Evolutionary conservation across 2,113 vertebrate species (phyloP).

Genomic region (Peromyscus californicus): DNA sequence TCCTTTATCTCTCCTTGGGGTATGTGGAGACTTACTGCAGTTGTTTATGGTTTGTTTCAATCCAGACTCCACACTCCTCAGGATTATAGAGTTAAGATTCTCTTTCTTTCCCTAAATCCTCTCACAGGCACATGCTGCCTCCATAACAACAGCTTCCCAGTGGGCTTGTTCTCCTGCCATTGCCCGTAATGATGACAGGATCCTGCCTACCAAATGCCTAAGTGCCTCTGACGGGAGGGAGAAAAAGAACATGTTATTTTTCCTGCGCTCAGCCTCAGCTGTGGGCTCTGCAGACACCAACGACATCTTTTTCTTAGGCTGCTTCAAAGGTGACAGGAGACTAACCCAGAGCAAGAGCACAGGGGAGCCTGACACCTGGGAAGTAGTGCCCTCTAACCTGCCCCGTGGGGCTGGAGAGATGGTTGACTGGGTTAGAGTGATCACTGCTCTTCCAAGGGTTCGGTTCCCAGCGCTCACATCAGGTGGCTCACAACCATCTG

Average conservation of each 20-base stretch:
- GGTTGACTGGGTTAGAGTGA: neutral
- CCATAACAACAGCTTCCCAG: rapidly evolving
- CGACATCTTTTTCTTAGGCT: neutral
- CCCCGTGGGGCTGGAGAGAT: neutral
- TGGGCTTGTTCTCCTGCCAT: neutral
- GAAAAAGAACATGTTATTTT: neutral
- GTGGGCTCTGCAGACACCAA: neutral
- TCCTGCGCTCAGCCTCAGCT: neutral
- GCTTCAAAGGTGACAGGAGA: neutral
- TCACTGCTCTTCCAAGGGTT: neutral
- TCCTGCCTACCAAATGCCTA: neutral
- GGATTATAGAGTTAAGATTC: neutral
- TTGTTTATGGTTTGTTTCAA: neutral
- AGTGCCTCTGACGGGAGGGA: neutral
- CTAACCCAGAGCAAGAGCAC: neutral
- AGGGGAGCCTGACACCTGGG: neutral
- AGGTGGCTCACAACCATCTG: neutral
- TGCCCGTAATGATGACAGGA: neutral
- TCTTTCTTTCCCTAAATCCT: neutral
- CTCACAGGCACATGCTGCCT: neutral
- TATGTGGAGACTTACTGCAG: neutral
- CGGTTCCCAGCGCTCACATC: too few relatives aligned
- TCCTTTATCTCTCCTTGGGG: neutral
- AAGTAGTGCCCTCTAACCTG: neutral
- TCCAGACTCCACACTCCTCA: neutral